Evolutionary conservation across 2,113 vertebrate genomes (phyloP), one percentile per base, ranked within the genome.

Genomic region (Panurus biarmicus): DNA sequence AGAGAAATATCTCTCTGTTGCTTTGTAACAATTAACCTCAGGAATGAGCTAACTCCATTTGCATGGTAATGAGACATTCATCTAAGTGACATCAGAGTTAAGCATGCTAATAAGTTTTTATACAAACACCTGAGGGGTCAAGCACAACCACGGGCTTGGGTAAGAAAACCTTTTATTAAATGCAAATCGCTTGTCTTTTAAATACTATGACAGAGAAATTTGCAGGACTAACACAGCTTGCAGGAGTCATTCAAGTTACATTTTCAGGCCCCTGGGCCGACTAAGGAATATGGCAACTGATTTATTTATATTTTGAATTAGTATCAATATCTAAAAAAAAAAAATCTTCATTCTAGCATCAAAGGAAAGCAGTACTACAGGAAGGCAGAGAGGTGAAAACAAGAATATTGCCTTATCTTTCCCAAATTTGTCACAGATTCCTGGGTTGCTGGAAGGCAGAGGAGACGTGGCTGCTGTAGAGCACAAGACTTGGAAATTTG

Each of bases 91-190:
- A 87, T 38, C 10, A 14, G 80, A 94, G 85, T 88, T 88, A 94
- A 95, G 90, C 79, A 92, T 69, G 92, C 85, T 96, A 95, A 90
- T 94, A 90, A 93, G 79, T 86, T 96, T 95, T 92, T 89, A 96
- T 78, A 85, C 87, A 96, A 95, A 93, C 95, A 97, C 92, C 95
- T 95, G 92, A 93, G 82, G 81, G 93, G 93, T 97, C 90, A 95
- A 94, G 79, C 60, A 92, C 79, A 91, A 94, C 94, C 82, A 81
- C 3, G 45, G 79, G 26, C 79, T 81, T 61, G 85, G 85, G 54
- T 67, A 81, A 74, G 61, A 88, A 95, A 97, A 90, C 72, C 93
- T 90, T 96, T 91, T 84, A 96, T 94, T 96, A 93, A 96, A 96
- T 96, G 91, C 82, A 96, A 95, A 97, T 95, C 72, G 72, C 78